phyloP scores from a whole-genome alignment of 1,140 invertebrate genomes.

The Uloborus diversus region DNA sequence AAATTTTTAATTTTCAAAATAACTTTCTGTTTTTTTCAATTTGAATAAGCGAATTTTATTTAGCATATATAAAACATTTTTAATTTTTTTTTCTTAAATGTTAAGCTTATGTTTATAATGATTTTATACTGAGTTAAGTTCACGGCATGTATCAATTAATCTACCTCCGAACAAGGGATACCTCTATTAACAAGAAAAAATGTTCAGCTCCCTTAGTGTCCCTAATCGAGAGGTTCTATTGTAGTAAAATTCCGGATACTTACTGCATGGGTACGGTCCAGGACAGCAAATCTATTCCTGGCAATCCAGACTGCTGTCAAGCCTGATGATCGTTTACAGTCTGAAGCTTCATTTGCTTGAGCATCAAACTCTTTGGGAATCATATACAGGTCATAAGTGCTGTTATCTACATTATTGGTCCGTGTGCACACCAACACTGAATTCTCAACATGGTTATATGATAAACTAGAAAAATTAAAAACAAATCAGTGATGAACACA shows the following conservation, averaged over 20 bases:
- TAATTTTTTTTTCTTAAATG: too few relatives aligned
- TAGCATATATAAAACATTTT: too few relatives aligned
- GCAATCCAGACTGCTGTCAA: conserved; percentile 98
- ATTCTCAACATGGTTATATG: conserved; percentile 96
- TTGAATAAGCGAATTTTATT: too few relatives aligned
- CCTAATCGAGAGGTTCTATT: too few relatives aligned
- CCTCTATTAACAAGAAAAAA: too few relatives aligned
- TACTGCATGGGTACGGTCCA: conserved; percentile 89
- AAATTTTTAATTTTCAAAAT: too few relatives aligned
- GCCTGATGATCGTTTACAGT: conserved; percentile 87
- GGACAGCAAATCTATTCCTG: conserved; percentile 96
- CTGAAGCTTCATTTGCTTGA: conserved; percentile 70
- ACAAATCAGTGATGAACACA: not conserved
- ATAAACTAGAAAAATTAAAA: conserved; percentile 77
- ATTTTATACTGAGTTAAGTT: too few relatives aligned
- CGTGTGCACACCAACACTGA: conserved; percentile 84
- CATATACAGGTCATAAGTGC: conserved; percentile 92
- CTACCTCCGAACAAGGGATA: too few relatives aligned
- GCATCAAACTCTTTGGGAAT: conserved; percentile 80
- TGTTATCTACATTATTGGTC: conserved; percentile 82
- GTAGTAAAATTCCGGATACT: conserved; percentile 62
- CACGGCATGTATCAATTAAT: too few relatives aligned
- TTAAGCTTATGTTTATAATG: too few relatives aligned
- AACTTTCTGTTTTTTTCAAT: too few relatives aligned
- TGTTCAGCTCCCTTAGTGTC: too few relatives aligned